Evolutionary conservation across 2,888 invertebrate species (phyloP), one percentile per base, ranked within the genome.

Genomic region (Actias luna): DNA sequence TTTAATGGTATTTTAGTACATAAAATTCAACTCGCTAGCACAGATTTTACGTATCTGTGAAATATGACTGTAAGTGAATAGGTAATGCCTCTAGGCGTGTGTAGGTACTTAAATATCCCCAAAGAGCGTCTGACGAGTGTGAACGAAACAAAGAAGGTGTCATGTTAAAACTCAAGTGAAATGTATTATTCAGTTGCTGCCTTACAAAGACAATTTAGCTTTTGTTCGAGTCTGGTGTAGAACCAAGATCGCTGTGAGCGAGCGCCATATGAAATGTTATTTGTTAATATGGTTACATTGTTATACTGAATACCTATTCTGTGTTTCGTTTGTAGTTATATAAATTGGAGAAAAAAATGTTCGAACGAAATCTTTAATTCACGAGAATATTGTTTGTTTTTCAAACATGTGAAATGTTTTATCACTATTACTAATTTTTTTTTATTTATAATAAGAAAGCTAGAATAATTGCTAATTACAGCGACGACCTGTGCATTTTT

Each of bases 91-190:
- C 35, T 59, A 63, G 39, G 39, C 59, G 22, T 59, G 14, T 58
- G 35, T 42, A 58, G 57, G 39, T 58, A 58, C 39, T 35, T 62
- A 63, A 62, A 63, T 60, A 64, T 66, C 66, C 67, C 67, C 62
- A 60, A 69, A 69, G 71, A 64, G 65, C 63, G 57, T 62, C 65
- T 75, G 74, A 78, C 74, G 69, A 73, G 71, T 68, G 69, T 69
- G 71, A 75, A 75, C 65, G 69, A 80, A 80, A 84, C 83, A 84
- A 84, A 84, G 83, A 75, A 77, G 82, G 83, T 84, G 84, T 83
- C 84, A 83, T 76, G 83, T 85, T 83, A 83, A 83, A 82, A 83
- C 83, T 84, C 79, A 81, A 84, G 83, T 79, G 84, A 80, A 80
- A 85, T 86, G 85, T 85, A 78, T 85, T 85, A 86, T 86, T 86